Base-by-base conservation (phyloP, 2,888 invertebrate species). In the Chloromyia formosa region DNA sequence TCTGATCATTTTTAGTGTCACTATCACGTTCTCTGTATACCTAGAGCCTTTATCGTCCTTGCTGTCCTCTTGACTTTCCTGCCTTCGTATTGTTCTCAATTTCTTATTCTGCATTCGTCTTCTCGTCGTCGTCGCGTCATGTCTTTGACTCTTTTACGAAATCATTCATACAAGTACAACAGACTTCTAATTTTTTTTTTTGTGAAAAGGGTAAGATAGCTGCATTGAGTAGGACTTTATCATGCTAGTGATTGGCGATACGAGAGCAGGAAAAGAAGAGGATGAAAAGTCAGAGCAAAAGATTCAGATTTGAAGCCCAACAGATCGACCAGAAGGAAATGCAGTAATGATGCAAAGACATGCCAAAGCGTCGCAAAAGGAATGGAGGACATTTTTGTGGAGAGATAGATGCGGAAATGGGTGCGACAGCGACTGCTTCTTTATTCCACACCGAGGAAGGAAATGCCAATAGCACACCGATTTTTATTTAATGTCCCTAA, bases 391-490 rank as follows among this genome's bases (percentile, higher is more conserved):
- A 4, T 35, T 35, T 35, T 35, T 35, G 27, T 35, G 27, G 27
- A 58, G 12, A 60, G 14, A 27, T 23, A 58, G 18, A 9, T 12
- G 60, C 16, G 49, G 49, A n/a, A n/a, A 23, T 1, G 1, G n/a
- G 23, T 12, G 23, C 4, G 22, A n/a, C n/a, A 60, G 60, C n/a
- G n/a, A n/a, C 27, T 35, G 27, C 27, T 35, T 35, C 27, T 35
- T 7, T 7, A 35, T 35, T 7, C n/a, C 16, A 5, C 40, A 16
- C 5, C 16, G 40, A 62, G n/a, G 23, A 5, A 4, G 14, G 22
- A 69, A 53, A 69, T 66, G 53, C 66, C 66, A 49, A 66, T 49
- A 66, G 27, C 68, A 22, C 27, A 69, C 53, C 68, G 54, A 69
- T 27, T 69, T 54, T 22, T 54, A 69, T 69, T 69, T 53, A 54